phyloP scores from a whole-genome alignment of 2,888 invertebrate genomes.

The Agrochola lota region DNA sequence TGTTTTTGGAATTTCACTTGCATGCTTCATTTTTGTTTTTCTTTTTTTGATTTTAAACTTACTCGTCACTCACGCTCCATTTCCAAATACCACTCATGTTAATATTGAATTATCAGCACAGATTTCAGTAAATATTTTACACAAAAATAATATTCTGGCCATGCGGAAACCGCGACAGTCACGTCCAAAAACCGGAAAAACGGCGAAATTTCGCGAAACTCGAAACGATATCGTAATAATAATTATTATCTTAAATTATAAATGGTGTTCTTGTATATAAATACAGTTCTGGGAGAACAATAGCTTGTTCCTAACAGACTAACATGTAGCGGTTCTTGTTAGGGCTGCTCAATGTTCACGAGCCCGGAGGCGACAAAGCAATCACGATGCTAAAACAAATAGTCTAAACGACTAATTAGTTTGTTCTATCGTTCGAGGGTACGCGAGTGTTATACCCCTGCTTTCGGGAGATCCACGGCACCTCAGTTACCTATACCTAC shows the following conservation, averaged over 20 bases:
- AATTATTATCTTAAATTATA: conserved; percentile 33
- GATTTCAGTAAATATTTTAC: conserved; percentile 19
- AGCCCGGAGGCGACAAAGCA: conserved; percentile 80
- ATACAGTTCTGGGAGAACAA: conserved; percentile 56
- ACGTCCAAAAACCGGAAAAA: background rate
- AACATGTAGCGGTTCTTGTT: conserved; percentile 67
- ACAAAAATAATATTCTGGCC: background rate
- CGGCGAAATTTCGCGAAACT: conserved; percentile 14
- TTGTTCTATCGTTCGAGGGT: conserved; percentile 81
- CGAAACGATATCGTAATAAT: conserved; percentile 20
- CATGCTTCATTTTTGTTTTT: background rate
- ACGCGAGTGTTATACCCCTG: conserved; percentile 65
- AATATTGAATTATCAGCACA: background rate
- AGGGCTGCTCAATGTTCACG: conserved; percentile 69
- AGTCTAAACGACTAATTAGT: conserved; percentile 87
- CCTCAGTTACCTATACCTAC: conserved; percentile 46
- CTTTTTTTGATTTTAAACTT: background rate
- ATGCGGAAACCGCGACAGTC: background rate
- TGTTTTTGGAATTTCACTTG: background rate
- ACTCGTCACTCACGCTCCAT: background rate
- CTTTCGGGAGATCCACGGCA: conserved; percentile 62
- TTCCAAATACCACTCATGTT: background rate
- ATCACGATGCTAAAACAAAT: conserved; percentile 83
- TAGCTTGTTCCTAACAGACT: conserved; percentile 58
- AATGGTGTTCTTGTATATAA: conserved; percentile 36